Evolutionary conservation across 2,797 vertebrate genomes (phyloP), one percentile per base, ranked within the genome.

Genomic region (Microhierax caerulescens): DNA sequence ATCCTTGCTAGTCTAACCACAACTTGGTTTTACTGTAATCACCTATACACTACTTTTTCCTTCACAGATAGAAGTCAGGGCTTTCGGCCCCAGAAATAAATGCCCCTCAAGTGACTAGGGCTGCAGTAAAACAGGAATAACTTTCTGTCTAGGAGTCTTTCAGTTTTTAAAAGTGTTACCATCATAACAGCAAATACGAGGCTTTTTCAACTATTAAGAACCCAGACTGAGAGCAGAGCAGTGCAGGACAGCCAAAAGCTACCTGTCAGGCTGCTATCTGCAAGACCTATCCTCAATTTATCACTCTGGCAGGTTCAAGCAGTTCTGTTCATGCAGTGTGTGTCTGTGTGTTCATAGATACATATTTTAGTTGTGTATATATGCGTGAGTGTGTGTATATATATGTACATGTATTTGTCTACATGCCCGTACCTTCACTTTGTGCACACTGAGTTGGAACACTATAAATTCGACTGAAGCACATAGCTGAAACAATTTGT

Each of bases 321-420:
- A 47, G 28, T 64, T 82, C 20, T 74, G 53, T 22, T 76, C 22
- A 36, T 12, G 28, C 22, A 54, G 28, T 3, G 1, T 48, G 17
- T 11, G 1, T 11, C 1, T 39, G 22, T 24, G 37, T 43, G 4
- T 21, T 25, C 6, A 45, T 1, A 12, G 22, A 47, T 9, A 22
- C 5, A n/a, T 43, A 30, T 12, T 43, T 7, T 27, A 9, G 24
- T 2, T n/a, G 3, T 25, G 12, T 39, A 19, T 11, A 9, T 59
- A 3, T 6, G 8, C 5, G 5, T 32, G 7, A 30, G 2, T 41
- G 0, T 74, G 1, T 25, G 6, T 37, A 0, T 25, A 23, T 14
- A 11, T 41, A 24, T 4, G 22, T 1, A 9, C 2, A 7, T 32
- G 11, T 36, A 5, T 11, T 19, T 36, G 27, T 61, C 41, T 72